Evolutionary conservation across 1,140 invertebrate genomes (phyloP), one percentile per base, ranked within the genome.

Genomic region (Metaphire vulgaris): DNA sequence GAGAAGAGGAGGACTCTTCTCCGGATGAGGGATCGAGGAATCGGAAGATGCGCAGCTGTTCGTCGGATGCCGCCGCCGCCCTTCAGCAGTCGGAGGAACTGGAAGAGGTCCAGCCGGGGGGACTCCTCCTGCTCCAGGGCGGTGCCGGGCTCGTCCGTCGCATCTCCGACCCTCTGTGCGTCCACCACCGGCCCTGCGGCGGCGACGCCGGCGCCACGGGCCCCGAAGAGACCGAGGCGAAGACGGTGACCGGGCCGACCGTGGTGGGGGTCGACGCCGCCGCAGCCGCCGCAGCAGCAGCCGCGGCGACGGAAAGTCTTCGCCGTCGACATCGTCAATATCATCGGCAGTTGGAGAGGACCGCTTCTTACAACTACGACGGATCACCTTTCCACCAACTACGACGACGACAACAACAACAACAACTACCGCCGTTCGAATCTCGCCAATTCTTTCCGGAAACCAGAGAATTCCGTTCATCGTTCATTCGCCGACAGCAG

Each of bases 11-110:
- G n/a, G 72, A 73, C 33, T n/a, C 16, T 2, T 29, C 15, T 6
- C 28, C 26, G 21, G 41, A 33, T 21, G 41, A 56, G 21, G 41
- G 41, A 56, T 56, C 41, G 21, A 33, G 41, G 28, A 73, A 73
- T 16, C 32, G 72, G 28, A 73, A 73, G 41, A 73, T 73, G 12
- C 32, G 72, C 32, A 73, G 72, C 41, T 73, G 31, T 14, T 73
- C 72, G n/a, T 73, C 72, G 14, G 72, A 73, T 28, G 72, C 72
- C 2, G 72, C 72, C 30, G 72, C 72, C 12, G 41, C 33, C 41
- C 28, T 73, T n/a, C 33, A 73, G 34, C 72, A 41, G n/a, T 31
- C 32, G n/a, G 72, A 73, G 41, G 32, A 56, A 21, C 32, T 41
- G 28, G 67, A 6, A 69, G 12, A 6, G 67, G 72, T n/a, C n/a